Evolutionary conservation across 2,888 invertebrate genomes (phyloP).

Genomic region (Odontomyia ornata): DNA sequence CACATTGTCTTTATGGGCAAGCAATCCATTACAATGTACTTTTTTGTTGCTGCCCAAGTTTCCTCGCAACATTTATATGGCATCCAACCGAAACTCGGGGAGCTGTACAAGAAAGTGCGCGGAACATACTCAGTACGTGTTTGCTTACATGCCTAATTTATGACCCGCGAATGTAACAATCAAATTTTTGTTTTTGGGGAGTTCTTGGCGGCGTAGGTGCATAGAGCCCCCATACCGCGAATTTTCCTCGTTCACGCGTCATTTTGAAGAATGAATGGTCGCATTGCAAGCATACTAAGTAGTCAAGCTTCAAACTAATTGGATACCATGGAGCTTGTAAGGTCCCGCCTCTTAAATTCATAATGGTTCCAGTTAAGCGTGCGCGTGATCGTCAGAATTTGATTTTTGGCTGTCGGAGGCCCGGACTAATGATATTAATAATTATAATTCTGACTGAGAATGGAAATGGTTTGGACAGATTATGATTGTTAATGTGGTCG

Average conservation of each 20-base stretch:
- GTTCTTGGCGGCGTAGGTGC: not conserved
- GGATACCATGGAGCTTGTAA: not conserved
- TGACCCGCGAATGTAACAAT: slow-evolving; percentile 22
- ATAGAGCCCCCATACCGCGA: not conserved
- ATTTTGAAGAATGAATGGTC: not conserved
- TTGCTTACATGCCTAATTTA: not conserved
- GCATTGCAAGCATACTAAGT: slow-evolving; percentile 20
- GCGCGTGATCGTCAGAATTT: no score
- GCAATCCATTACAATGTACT: not conserved
- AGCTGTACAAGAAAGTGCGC: no score
- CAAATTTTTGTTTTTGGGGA: slow-evolving; percentile 21
- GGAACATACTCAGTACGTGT: not conserved
- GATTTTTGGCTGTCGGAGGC: not conserved
- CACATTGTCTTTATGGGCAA: slow-evolving; percentile 36
- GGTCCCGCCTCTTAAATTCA: slow-evolving; percentile 11
- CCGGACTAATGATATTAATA: not conserved
- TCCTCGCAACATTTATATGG: slow-evolving; percentile 13
- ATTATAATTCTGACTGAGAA: no score
- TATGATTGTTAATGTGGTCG: no score
- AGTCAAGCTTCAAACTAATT: slow-evolving; percentile 11
- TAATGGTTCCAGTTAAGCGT: no score
- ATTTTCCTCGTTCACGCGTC: slow-evolving; percentile 12
- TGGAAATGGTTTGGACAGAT: no score
- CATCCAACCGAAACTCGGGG: not conserved
- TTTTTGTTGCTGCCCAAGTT: not conserved